Evolutionary conservation across 1,140 invertebrate species (phyloP).

Genomic region (Scaptomyza pallida): DNA sequence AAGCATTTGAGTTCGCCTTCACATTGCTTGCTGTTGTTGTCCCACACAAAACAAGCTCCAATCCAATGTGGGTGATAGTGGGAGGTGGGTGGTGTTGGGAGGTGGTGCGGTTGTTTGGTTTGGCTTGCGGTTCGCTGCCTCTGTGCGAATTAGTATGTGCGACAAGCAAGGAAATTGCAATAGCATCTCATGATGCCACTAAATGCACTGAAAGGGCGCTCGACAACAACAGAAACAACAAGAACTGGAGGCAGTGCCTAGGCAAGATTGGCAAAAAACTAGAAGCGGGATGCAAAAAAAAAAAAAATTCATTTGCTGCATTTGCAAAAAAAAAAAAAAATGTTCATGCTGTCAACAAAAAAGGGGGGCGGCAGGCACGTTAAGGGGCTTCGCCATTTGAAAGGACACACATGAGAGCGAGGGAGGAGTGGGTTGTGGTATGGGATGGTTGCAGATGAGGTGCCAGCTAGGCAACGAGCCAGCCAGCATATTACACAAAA

Average conservation of each 20-base stretch:
- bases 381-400: constrained; percentile 32
- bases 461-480: not conserved
- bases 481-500: constrained; percentile 53
- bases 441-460: no score
- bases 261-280: constrained; percentile 40
- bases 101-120: not conserved
- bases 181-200: constrained; percentile 83
- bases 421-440: not conserved
- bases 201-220: constrained; percentile 64
- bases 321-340: constrained; percentile 80
- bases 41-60: constrained; percentile 15
- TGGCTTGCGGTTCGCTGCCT: constrained; percentile 46
- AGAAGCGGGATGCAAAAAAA: constrained; percentile 59
- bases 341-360: constrained; percentile 45
- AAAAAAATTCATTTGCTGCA: constrained; percentile 81
- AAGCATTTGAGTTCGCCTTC: constrained; percentile 76
- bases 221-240: constrained; percentile 38
- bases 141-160: constrained; percentile 79
- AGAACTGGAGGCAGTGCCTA: constrained; percentile 18
- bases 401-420: constrained; percentile 24
- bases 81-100: no score
- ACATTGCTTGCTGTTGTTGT: constrained; percentile 65
- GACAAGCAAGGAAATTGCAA: constrained; percentile 82
- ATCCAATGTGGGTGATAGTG: not conserved
- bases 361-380: not conserved